Evolutionary conservation across 2,888 invertebrate species (phyloP), one percentile per base, ranked within the genome.

Genomic region (Spialia ferax): DNA sequence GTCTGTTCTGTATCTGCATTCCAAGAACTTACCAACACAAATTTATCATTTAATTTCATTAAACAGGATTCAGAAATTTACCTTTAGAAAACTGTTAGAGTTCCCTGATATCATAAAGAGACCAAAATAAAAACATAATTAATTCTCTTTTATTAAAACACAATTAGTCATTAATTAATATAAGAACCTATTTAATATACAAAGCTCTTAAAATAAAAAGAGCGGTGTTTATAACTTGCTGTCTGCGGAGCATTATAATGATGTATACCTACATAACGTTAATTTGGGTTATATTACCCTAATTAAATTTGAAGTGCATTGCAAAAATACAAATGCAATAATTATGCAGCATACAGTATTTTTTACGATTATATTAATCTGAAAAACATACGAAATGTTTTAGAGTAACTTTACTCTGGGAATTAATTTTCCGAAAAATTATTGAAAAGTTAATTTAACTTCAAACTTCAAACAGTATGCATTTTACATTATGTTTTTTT

Each of bases 271-370:
- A n/a, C 20, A 32, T 32, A 50, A 35, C 22, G 23, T 61, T 50
- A 61, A 61, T 35, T 61, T 35, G 50, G 29, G 29, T 61, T 52
- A 32, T 61, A 61, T 61, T 52, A 20, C 61, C 32, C 29, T 18
- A 50, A 61, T 50, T 61, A 50, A 32, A 29, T 0, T 22, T 61
- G n/a, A 61, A 32, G 32, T 61, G 61, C 61, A 61, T 61, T 50
- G 20, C 61, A 35, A 61, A 61, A 50, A 50, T 61, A 45, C 8
- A 35, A 48, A 61, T 29, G 13, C 45, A 45, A 0, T 15, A 13
- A 23, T n/a, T 20, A 62, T 62, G 8, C 8, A 35, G 8, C 22
- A 35, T 35, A 2, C 1, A 15, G 1, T 52, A 13, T 22, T 35
- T 22, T 62, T 50, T 32, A 52, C 32, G 62, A 50, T 18, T 45